A percentile compares a stretch with the other conserved stretches of the same genome.
Evolutionary conservation across 2,888 invertebrate species (phyloP).

Genomic region (Eupsilia transversa): DNA sequence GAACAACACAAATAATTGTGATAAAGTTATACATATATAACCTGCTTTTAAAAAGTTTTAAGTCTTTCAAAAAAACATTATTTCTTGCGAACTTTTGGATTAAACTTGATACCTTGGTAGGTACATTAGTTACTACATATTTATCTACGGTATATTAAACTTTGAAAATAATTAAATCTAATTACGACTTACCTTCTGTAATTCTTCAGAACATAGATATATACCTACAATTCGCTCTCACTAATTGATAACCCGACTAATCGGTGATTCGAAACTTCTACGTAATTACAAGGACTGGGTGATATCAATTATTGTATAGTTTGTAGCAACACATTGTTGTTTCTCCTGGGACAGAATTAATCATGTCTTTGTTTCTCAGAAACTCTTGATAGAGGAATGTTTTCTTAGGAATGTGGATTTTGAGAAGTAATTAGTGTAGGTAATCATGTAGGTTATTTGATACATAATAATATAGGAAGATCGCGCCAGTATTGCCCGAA

Average conservation of each 20-base stretch:
- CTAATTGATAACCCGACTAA: constrained; percentile 48
- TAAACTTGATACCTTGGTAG: not conserved
- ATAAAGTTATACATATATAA: too few relatives aligned
- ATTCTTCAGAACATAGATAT: not conserved
- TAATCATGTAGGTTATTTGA: not conserved
- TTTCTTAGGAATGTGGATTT: constrained; percentile 17
- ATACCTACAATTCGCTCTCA: not conserved
- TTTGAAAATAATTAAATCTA: not conserved
- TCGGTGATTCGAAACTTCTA: constrained; percentile 47
- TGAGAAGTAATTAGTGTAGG: not conserved
- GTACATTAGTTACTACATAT: not conserved
- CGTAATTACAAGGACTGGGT: constrained; percentile 39
- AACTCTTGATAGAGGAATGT: constrained; percentile 20
- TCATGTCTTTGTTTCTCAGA: constrained; percentile 38
- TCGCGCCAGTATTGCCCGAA: not conserved
- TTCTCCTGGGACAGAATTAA: constrained; percentile 28
- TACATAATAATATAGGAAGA: not conserved
- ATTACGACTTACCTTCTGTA: not conserved
- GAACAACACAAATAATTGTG: not conserved
- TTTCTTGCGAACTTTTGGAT: not conserved
- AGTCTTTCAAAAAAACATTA: not conserved
- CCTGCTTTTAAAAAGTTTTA: too few relatives aligned
- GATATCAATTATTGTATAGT: constrained; percentile 56
- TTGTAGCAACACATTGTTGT: constrained; percentile 38
- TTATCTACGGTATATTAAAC: not conserved